Conservation (phyloP, 2,113 vertebrate genomes). For the Microtus montanus region DNA sequence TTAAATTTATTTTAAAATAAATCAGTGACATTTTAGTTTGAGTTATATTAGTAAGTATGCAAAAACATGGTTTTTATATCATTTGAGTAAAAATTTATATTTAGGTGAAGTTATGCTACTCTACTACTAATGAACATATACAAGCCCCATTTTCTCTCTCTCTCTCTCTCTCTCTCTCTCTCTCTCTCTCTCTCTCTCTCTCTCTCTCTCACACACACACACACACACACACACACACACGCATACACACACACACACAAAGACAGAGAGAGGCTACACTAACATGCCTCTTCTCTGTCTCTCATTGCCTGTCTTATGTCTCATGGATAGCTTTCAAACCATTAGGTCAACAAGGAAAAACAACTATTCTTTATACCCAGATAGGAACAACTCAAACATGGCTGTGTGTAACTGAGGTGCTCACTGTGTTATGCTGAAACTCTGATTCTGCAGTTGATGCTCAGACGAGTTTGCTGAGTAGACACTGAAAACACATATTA, state of each 20-base stretch:
- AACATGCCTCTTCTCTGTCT: neutral
- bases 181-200: neutral
- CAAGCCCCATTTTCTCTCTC: neutral
- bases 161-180: neutral
- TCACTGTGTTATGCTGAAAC: constrained; percentile 21
- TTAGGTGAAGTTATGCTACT: neutral
- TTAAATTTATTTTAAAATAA: neutral
- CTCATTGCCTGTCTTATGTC: neutral
- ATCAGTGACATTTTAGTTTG: neutral
- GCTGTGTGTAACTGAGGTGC: neutral
- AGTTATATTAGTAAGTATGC: neutral
- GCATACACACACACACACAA: neutral
- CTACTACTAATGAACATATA: no score
- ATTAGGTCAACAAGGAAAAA: constrained; percentile 26
- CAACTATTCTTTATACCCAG: neutral
- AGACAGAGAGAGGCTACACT: neutral
- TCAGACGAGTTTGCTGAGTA: constrained; percentile 25
- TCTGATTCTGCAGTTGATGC: neutral
- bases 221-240: neutral
- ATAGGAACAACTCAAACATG: neutral
- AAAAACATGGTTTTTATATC: neutral
- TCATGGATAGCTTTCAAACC: neutral
- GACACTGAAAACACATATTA: constrained; percentile 20
- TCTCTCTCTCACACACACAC: neutral
- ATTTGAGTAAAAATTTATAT: neutral